A percentile compares a stretch with the other conserved stretches of the same genome.
These are phyloP conservation scores for Colostygia pectinataria DNA, from an alignment of 2,888 invertebrate genomes.

Conservation along the genomic window DNA sequence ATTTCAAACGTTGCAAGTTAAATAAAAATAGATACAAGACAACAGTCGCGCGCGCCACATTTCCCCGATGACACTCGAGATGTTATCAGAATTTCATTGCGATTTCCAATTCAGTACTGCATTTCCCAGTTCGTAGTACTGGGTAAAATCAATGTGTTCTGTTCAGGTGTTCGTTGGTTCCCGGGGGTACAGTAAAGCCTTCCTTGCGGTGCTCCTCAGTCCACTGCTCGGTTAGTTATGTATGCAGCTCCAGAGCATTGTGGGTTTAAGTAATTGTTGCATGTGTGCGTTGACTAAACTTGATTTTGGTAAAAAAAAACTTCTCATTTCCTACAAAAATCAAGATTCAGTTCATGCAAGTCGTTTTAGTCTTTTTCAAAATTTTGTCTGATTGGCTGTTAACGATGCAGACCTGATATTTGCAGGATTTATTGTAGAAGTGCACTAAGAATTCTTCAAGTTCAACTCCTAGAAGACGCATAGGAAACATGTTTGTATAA, in stretches of 20 bases:
- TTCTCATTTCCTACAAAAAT: too few species aligned
- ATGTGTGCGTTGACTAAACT: constrained; percentile 22
- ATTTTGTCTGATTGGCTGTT: too few species aligned
- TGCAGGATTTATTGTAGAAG: too few species aligned
- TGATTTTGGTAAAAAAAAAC: too few species aligned
- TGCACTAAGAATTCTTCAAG: too few species aligned
- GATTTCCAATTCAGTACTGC: constrained; percentile 12
- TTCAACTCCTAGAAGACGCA: too few species aligned
- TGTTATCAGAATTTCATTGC: constrained; percentile 16
- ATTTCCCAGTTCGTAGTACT: constrained; percentile 9
- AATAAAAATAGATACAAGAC: neutral
- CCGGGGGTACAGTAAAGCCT: constrained; percentile 54
- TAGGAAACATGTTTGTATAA: too few species aligned
- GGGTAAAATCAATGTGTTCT: constrained; percentile 45
- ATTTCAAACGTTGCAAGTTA: neutral
- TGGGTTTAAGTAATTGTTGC: constrained; percentile 18
- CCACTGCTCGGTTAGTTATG: constrained; percentile 28
- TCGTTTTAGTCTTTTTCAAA: too few species aligned
- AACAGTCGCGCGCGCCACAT: neutral
- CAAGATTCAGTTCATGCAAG: too few species aligned
- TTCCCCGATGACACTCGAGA: constrained; percentile 7
- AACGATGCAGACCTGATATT: too few species aligned
- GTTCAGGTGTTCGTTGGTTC: constrained; percentile 50
- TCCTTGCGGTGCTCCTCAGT: constrained; percentile 37
- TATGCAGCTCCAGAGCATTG: constrained; percentile 22